These are phyloP conservation scores for Dromas ardeola DNA, from an alignment of 2,113 vertebrate genomes.

Conservation along the genomic window DNA sequence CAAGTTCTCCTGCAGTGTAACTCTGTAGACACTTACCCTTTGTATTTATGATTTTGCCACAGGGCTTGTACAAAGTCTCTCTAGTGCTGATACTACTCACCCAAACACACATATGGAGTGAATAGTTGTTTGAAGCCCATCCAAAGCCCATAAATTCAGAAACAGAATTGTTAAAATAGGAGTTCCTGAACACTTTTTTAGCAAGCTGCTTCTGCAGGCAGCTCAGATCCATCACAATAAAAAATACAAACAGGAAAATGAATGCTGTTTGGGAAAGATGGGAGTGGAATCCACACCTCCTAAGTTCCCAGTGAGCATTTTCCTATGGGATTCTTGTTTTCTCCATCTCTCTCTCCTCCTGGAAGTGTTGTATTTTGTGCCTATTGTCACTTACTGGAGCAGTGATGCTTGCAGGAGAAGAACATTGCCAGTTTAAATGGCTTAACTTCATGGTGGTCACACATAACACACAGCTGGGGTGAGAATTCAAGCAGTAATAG, in stretches of 20 bases:
- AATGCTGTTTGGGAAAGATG: accelerated
- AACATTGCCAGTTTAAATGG: neutral
- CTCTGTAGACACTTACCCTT: neutral
- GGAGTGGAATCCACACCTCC: neutral
- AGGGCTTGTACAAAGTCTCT: neutral
- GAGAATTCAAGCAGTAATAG: neutral
- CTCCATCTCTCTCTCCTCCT: neutral
- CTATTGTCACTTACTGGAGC: neutral
- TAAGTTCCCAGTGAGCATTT: neutral
- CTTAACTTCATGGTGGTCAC: neutral
- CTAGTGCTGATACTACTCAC: neutral
- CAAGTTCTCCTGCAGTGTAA: neutral
- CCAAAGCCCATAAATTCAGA: neutral
- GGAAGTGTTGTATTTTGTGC: neutral
- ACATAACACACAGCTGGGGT: neutral
- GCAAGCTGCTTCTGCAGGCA: neutral
- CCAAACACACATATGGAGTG: neutral
- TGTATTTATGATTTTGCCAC: neutral
- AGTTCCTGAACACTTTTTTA: neutral
- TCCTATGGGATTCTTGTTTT: neutral
- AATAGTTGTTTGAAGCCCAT: neutral
- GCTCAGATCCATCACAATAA: neutral
- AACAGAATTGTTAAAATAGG: neutral
- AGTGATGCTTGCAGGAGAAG: neutral
- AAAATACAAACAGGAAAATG: neutral